Conservation (phyloP, 2,113 vertebrate genomes). For the Pogonocichla stellata region DNA sequence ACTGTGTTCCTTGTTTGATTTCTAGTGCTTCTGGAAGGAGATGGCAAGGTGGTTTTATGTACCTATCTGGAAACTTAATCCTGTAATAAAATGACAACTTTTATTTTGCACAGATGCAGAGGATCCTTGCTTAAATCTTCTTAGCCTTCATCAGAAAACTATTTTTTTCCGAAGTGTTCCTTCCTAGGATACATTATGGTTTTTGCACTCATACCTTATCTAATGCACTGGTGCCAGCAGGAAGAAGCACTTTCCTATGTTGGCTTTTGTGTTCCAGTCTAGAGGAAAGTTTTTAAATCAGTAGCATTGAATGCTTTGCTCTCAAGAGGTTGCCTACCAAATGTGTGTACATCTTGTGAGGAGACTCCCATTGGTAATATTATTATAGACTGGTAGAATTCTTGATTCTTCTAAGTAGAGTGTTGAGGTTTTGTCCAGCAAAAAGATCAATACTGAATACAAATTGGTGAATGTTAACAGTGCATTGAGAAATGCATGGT, state of each 20-base stretch:
- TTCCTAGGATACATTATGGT: neutral
- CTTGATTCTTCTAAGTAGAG: neutral
- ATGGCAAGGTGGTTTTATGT: neutral
- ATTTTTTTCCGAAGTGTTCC: fast-evolving
- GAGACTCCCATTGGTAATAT: neutral
- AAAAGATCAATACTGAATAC: neutral
- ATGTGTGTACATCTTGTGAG: neutral
- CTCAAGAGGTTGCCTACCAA: neutral
- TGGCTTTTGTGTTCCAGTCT: neutral
- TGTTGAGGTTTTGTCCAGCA: neutral
- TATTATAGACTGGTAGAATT: neutral
- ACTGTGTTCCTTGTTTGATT: neutral
- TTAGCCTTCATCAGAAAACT: neutral
- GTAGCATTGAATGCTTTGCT: neutral
- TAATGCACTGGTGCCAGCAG: neutral
- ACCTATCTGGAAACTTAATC: neutral
- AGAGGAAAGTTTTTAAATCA: neutral
- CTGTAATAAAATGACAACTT: neutral
- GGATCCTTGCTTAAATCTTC: neutral
- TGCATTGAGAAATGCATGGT: neutral
- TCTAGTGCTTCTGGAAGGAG: neutral
- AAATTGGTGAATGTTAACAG: neutral
- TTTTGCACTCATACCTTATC: neutral
- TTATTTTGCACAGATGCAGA: neutral
- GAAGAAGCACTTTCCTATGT: neutral